These are phyloP conservation scores for Salticus scenicus DNA, from an alignment of 2,888 invertebrate genomes.

Conservation along the genomic window DNA sequence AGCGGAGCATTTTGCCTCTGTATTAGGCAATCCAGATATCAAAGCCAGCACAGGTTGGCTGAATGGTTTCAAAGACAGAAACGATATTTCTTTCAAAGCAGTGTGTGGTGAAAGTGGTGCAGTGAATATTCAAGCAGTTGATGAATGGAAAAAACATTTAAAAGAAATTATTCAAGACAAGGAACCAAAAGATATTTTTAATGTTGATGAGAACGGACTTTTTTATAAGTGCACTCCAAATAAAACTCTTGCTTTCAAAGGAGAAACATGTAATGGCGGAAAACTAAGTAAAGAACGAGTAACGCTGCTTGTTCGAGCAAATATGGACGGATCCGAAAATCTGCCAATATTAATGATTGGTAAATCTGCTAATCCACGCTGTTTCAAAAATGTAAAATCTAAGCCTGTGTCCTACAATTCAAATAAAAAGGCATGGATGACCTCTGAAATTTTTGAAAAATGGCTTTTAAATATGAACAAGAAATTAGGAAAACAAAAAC, in stretches of 20 bases:
- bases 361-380: no score
- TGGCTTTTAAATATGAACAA: no score
- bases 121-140: background rate
- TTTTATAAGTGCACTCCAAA: constrained; percentile 20
- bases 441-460: no score
- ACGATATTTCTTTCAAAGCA: background rate
- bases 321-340: no score
- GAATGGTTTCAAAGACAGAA: background rate
- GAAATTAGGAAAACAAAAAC: background rate
- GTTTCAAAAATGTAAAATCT: no score
- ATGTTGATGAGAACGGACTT: constrained; percentile 9
- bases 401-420: no score
- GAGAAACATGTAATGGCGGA: no score
- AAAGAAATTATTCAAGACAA: background rate
- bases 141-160: background rate
- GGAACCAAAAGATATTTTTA: constrained; percentile 8
- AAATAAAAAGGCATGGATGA: no score
- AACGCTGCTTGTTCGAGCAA: no score
- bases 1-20: background rate
- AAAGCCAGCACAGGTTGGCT: constrained; percentile 18
- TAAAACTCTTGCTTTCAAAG: constrained; percentile 5
- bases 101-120: background rate
- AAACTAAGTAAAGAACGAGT: background rate
- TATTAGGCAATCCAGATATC: background rate
- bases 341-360: no score